phyloP scores from a whole-genome alignment of 1,140 invertebrate genomes.

The Drosophila melanica region DNA sequence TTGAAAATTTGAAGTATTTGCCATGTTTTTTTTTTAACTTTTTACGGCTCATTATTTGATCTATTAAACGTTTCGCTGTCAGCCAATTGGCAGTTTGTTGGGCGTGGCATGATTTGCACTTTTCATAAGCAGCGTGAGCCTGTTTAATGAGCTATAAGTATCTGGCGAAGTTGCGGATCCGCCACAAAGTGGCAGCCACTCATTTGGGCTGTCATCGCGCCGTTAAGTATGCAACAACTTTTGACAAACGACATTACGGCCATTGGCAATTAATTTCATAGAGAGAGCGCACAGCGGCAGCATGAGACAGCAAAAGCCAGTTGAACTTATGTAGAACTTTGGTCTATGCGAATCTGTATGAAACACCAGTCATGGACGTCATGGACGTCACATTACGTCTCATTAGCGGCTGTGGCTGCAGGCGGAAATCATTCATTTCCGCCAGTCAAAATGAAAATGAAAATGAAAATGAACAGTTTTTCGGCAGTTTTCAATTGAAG shows the following conservation, averaged over 20 bases:
- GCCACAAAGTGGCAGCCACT: slow-evolving; percentile 20
- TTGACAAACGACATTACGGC: slow-evolving; percentile 72
- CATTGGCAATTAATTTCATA: slow-evolving; percentile 71
- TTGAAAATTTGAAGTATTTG: background rate
- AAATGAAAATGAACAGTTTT: slow-evolving; percentile 59
- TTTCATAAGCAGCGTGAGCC: slow-evolving; percentile 20
- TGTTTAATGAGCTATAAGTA: slow-evolving; percentile 80
- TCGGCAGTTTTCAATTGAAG: slow-evolving; percentile 59
- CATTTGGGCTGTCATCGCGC: slow-evolving; percentile 47
- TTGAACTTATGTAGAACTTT: too few relatives aligned
- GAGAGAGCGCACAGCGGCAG: slow-evolving; percentile 32
- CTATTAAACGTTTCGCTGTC: slow-evolving; percentile 67
- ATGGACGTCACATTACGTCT: slow-evolving; percentile 77
- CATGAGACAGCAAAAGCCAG: slow-evolving; percentile 21
- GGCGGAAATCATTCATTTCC: slow-evolving; percentile 77
- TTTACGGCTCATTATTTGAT: slow-evolving; percentile 35
- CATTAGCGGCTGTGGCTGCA: slow-evolving; percentile 70
- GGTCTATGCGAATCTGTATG: background rate
- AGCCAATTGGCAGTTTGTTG: slow-evolving; percentile 46
- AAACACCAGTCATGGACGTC: slow-evolving; percentile 63
- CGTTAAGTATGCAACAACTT: slow-evolving; percentile 75
- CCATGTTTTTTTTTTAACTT: slow-evolving; percentile 16
- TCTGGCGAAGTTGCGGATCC: too few relatives aligned
- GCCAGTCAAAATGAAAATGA: slow-evolving; percentile 57
- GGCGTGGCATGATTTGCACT: slow-evolving; percentile 67